phyloP scores from a whole-genome alignment of 2,888 invertebrate species.

The Malthinus flaveolus region DNA sequence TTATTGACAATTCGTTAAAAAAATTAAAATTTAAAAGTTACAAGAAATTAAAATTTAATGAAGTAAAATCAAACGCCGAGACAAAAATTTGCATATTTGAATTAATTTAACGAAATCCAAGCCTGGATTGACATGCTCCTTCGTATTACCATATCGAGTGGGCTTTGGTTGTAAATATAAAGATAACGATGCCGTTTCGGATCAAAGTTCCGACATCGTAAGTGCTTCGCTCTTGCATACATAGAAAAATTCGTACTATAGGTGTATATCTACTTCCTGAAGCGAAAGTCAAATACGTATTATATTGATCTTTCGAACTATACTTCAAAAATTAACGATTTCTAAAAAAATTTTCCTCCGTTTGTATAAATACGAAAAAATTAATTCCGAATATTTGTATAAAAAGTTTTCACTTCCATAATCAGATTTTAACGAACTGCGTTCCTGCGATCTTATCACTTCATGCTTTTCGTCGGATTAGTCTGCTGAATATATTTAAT shows the following conservation, averaged over 20 bases:
- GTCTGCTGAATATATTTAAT: constrained; percentile 28
- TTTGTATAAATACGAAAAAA: not conserved
- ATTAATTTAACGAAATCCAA: constrained; percentile 26
- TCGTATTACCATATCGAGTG: constrained; percentile 37
- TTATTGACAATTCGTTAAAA: no score
- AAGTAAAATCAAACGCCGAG: constrained; percentile 11
- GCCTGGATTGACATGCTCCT: constrained; percentile 24
- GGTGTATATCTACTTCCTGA: constrained; percentile 33
- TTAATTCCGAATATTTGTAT: not conserved
- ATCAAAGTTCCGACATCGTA: constrained; percentile 39
- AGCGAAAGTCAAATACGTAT: constrained; percentile 34
- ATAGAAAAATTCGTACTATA: constrained; percentile 38
- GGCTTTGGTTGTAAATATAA: constrained; percentile 36
- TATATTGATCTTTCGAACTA: constrained; percentile 27
- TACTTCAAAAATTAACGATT: constrained; percentile 24
- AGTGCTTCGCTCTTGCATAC: constrained; percentile 37
- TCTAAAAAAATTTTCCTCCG: constrained; percentile 2
- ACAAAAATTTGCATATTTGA: constrained; percentile 23
- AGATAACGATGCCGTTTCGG: constrained; percentile 39
- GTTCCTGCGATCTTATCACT: constrained; percentile 27
- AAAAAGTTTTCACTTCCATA: constrained; percentile 1
- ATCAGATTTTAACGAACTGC: constrained; percentile 23
- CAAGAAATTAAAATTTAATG: constrained; percentile 5
- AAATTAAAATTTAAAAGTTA: no score
- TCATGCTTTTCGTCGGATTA: constrained; percentile 30